phyloP scores from a whole-genome alignment of 2,888 invertebrate genomes.

The Diabrotica balteata region DNA sequence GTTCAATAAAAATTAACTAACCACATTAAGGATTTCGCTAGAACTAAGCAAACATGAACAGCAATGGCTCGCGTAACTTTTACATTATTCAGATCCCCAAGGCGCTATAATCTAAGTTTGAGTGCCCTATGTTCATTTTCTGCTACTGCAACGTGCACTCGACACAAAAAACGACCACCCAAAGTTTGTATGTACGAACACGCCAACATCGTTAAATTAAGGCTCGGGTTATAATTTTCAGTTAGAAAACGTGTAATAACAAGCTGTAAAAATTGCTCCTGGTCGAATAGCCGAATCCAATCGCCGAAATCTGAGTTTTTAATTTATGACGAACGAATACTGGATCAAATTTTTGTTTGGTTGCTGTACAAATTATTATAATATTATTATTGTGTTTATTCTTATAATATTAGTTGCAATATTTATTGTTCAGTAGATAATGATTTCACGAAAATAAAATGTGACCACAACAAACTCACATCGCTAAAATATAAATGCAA shows the following conservation, averaged over 20 bases:
- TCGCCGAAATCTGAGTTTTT: no score
- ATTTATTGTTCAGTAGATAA: no score
- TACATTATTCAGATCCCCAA: not conserved
- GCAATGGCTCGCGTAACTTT: not conserved
- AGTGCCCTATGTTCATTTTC: not conserved
- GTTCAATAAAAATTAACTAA: no score
- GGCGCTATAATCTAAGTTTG: constrained; percentile 1
- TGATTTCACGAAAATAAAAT: no score
- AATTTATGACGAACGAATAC: no score
- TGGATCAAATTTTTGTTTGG: no score
- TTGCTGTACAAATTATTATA: no score
- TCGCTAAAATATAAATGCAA: no score
- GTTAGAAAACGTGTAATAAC: constrained; percentile 7
- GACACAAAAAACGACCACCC: constrained; percentile 5
- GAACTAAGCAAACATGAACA: not conserved
- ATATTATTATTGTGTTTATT: no score
- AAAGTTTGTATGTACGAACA: constrained; percentile 3
- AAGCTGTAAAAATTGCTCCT: not conserved
- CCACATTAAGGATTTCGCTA: no score
- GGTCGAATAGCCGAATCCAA: not conserved
- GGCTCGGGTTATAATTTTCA: constrained; percentile 3
- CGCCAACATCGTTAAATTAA: constrained; percentile 6
- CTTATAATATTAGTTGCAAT: no score
- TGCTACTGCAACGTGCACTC: not conserved
- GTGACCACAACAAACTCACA: no score